Conservation (phyloP, 2,797 vertebrate species). For the Scolopax rusticola region DNA sequence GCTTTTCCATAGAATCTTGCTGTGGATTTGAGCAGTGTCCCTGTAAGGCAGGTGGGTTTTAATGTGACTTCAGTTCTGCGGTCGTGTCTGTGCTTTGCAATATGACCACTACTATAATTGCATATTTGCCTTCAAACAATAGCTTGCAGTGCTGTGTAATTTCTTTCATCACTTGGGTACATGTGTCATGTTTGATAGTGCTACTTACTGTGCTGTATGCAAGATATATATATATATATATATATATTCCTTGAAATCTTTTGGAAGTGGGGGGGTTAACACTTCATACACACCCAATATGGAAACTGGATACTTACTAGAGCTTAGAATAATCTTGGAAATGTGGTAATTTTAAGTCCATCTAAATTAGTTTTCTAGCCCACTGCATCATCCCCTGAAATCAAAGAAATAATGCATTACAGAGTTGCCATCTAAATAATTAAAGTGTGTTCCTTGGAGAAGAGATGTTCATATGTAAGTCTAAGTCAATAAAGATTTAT, state of each 20-base stretch:
- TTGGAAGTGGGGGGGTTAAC: background rate
- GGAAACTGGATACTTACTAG: background rate
- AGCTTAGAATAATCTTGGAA: background rate
- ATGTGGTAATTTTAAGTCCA: background rate
- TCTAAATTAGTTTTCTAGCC: constrained; percentile 18
- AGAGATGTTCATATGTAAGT: background rate
- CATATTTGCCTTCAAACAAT: constrained; percentile 2
- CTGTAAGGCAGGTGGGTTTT: background rate
- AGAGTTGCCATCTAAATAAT: constrained; percentile 47
- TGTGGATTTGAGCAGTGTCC: background rate
- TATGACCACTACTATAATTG: background rate
- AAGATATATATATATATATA: background rate
- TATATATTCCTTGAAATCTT: background rate
- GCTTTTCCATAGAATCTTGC: background rate
- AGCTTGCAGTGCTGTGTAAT: background rate
- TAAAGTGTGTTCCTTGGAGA: constrained; percentile 51
- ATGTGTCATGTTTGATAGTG: background rate
- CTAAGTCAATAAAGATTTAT: constrained; percentile 31
- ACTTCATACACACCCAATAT: background rate
- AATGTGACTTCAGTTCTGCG: background rate
- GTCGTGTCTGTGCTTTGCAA: background rate
- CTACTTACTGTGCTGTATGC: background rate
- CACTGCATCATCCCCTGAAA: constrained; percentile 12
- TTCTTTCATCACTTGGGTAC: background rate
- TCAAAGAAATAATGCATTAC: constrained; percentile 31